These are phyloP conservation scores for Ischnura elegans DNA, from an alignment of 2,888 invertebrate species.

Conservation along the genomic window DNA sequence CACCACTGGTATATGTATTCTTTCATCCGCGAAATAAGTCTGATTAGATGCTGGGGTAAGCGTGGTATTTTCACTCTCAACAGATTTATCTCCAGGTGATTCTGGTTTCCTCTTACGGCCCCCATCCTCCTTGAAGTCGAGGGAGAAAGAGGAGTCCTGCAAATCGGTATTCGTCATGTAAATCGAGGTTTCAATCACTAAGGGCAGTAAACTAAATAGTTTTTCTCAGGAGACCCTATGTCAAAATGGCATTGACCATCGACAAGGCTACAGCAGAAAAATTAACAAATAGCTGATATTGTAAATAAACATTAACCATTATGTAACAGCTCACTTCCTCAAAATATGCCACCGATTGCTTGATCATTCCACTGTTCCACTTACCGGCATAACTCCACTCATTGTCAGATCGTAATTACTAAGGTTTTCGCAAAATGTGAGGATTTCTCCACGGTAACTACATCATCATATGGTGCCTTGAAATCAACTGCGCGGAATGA, in stretches of 20 bases:
- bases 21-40: conserved; percentile 83
- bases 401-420: conserved; percentile 40
- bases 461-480: not conserved
- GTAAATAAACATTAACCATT: not conserved
- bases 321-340: not conserved
- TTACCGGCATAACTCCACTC: conserved; percentile 35
- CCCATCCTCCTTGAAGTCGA: conserved; percentile 12
- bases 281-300: not conserved
- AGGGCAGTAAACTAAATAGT: not conserved
- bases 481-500: conserved; percentile 19
- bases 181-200: not conserved
- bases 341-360: not conserved
- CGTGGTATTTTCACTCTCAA: conserved; percentile 52
- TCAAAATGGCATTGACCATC: not conserved
- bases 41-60: conserved; percentile 75
- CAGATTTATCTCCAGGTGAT: conserved; percentile 26
- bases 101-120: conserved; percentile 19
- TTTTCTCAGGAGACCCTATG: not conserved
- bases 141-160: conserved; percentile 26
- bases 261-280: not conserved
- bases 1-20: conserved; percentile 82
- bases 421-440: not conserved
- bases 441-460: not conserved
- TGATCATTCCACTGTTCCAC: not conserved
- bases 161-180: not conserved